phyloP scores from a whole-genome alignment of 2,797 vertebrate genomes.

The Oreonectes daqikongensis region DNA sequence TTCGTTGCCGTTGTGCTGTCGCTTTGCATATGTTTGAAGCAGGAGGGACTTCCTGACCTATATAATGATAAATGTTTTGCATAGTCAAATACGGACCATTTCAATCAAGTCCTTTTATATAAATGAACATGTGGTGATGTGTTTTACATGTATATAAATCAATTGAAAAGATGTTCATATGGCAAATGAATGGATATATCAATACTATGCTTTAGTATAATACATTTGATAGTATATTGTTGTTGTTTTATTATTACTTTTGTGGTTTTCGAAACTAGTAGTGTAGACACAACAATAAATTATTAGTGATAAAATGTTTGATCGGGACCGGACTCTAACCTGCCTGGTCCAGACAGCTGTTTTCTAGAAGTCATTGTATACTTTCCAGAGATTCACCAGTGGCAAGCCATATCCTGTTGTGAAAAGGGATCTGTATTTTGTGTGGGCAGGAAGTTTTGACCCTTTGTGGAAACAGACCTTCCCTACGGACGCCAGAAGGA shows the following conservation, averaged over 20 bases:
- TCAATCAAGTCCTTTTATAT: slow-evolving; percentile 27
- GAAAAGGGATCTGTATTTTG: slow-evolving; percentile 32
- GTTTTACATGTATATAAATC: slow-evolving; percentile 25
- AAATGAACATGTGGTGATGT: slow-evolving; percentile 3
- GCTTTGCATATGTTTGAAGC: slow-evolving; percentile 30
- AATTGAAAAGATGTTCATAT: neutral
- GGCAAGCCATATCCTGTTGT: slow-evolving; percentile 53
- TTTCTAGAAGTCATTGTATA: neutral
- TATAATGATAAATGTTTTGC: slow-evolving; percentile 1
- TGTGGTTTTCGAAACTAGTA: neutral
- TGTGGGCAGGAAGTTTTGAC: slow-evolving; percentile 54
- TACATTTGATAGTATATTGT: neutral
- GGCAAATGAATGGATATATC: neutral
- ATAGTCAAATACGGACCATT: slow-evolving; percentile 14
- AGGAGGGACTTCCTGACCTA: neutral
- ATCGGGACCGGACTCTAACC: slow-evolving; percentile 5
- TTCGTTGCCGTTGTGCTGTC: neutral
- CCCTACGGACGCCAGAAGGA: slow-evolving; percentile 35
- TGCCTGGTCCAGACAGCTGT: neutral
- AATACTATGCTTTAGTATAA: neutral
- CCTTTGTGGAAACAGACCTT: slow-evolving; percentile 44
- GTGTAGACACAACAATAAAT: neutral
- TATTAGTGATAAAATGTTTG: neutral
- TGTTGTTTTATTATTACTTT: neutral
- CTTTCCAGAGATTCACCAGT: slow-evolving; percentile 26